Evolutionary conservation across 2,113 vertebrate species (phyloP), one percentile per base, ranked within the genome.

Genomic region (Lagopus muta): DNA sequence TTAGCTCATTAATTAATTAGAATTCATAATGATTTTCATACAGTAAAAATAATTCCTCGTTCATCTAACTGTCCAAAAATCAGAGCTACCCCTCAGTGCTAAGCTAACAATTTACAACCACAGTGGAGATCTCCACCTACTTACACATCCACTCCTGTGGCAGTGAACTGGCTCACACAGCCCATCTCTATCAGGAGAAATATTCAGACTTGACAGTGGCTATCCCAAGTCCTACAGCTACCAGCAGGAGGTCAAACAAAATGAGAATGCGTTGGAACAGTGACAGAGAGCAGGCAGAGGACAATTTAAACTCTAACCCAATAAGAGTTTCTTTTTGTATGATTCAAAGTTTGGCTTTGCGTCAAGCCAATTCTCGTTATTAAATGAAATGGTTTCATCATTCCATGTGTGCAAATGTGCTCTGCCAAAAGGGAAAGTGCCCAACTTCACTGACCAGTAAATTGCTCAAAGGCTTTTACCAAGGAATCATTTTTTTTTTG

Each of bases 381-480:
- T 94, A 95, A 93, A 95, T 83, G 17, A 82, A 94, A 94, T 88
- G 0, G 4, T 89, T 94, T 90, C 47, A 65, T 86, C 88, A 75
- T 91, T 93, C 88, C 43, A 13, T 71, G 90, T 92, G 57, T 48
- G 70, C 73, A 82, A 92, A 93, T 67, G 42, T 18, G 22, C 40
- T 50, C 7, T 88, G 79, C 85, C 85, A 89, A 89, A 82, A 89
- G 72, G 36, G 47, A 87, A 83, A 65, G 73, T 58, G 88, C 88
- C 43, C 82, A 84, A 71, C 38, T 69, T 82, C 52, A 52, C 72
- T 88, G 85, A 94, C 52, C 69, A 80, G 69, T 72, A 81, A 90
- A 90, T 34, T 81, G 69, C 16, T 80, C 42, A n/a, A 18, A 40
- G 57, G 74, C 47, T 91, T 88, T 65, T 48, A 70, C 13, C 61